Evolutionary conservation across 2,113 vertebrate genomes (phyloP).

Genomic region (Tychaedon coryphoeus): DNA sequence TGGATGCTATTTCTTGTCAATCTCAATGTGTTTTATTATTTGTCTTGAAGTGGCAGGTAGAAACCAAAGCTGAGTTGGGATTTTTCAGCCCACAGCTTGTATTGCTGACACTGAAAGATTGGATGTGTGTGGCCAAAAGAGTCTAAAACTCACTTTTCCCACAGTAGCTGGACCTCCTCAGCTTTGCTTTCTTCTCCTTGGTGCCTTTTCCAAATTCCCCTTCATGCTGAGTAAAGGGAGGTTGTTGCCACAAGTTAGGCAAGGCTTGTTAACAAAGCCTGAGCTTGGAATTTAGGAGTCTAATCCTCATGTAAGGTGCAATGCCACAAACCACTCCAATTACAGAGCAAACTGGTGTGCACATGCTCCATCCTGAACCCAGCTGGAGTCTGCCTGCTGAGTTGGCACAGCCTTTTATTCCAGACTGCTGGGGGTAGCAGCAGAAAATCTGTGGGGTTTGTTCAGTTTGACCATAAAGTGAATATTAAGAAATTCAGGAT

Average conservation of each 20-base stretch:
- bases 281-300: neutral
- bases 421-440: neutral
- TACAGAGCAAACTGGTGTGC: neutral
- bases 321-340: neutral
- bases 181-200: neutral
- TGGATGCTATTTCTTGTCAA: neutral
- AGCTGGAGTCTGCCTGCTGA: neutral
- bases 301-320: neutral
- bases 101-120: neutral
- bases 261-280: neutral
- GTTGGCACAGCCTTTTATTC: neutral
- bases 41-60: neutral
- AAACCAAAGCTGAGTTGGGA: neutral
- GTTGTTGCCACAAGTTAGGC: neutral
- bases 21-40: neutral
- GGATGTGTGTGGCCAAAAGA: neutral
- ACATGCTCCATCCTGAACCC: neutral
- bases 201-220: neutral
- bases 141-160: neutral
- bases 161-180: neutral
- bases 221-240: neutral
- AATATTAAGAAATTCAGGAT: neutral
- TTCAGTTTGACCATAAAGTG: neutral
- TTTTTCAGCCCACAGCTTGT: neutral
- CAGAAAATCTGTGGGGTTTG: neutral